A percentile compares a stretch with the other conserved stretches of the same genome.
Conservation (phyloP, 2,797 vertebrate species). For the Lepilemur septentrionalis region DNA sequence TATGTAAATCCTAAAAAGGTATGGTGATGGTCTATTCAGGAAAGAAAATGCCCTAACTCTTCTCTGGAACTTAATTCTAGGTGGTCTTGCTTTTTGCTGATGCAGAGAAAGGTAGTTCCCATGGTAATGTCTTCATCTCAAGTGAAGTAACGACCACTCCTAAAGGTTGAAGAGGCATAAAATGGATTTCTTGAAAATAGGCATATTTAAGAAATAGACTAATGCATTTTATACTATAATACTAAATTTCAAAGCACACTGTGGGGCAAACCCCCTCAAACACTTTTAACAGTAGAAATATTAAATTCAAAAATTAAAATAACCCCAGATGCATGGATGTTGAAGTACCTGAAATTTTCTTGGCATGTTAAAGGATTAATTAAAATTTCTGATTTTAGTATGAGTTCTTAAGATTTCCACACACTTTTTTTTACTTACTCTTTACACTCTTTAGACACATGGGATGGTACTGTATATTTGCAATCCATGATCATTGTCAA, state of each 20-base stretch:
- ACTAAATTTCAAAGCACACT: background rate
- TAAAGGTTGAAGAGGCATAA: background rate
- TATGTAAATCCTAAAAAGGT: background rate
- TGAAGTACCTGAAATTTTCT: background rate
- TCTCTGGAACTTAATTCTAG: background rate
- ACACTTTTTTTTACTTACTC: slow-evolving; percentile 88
- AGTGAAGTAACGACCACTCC: background rate
- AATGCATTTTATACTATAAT: background rate
- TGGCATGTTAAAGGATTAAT: background rate
- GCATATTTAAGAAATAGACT: background rate
- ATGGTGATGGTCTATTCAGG: background rate
- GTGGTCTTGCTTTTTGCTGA: background rate
- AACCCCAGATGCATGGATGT: background rate
- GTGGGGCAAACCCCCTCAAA: background rate
- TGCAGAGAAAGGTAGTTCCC: background rate
- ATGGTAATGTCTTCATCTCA: background rate
- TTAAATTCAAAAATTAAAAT: background rate
- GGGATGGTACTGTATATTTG: slow-evolving; percentile 93
- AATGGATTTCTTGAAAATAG: background rate
- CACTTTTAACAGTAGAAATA: background rate
- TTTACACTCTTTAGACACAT: slow-evolving; percentile 93
- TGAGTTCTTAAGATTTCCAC: background rate
- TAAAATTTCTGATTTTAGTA: background rate
- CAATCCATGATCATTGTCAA: slow-evolving; percentile 99
- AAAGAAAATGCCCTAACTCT: background rate